Base-by-base conservation (phyloP, 2,797 vertebrate species). In the Clarias laeviceps region DNA sequence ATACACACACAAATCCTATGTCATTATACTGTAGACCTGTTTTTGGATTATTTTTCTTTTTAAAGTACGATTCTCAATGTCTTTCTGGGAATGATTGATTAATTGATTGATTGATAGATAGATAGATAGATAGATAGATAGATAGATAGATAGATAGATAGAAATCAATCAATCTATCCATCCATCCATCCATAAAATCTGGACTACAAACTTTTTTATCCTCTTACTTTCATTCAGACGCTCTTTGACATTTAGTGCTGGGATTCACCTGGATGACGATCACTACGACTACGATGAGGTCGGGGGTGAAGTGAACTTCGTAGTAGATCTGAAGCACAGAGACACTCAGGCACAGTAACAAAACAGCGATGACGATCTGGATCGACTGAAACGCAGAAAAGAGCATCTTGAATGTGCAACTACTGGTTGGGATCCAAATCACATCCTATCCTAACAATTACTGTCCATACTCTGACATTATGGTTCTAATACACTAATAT, bases 301-400 rank as follows among this genome's bases (percentile, higher is more conserved):
- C 95, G 18, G 91, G 92, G 0, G 91, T 93, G 56, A 96, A 96
- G 90, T 96, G 95, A 80, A 96, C 91, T 87, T 96, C 94, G 0
- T 95, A 91, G 0, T 94, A 92, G 82, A 96, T 90, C 88, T 95
- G 94, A n/a, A 96, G 94, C 80, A 95, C 91, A 0, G 95, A 95
- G 7, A 91, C 86, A 24, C 95, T 96, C 86, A 96, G 93, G 85
- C 95, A 96, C 20, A 96, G 93, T 73, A 93, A 94, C 86, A 96
- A 85, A 56, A 91, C 90, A 2, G 90, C 95, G 3, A 95, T 95
- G 18, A 96, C 91, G 24, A 96, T 93, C 91, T 96, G 95, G 89
- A 96, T 93, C 0, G 94, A 94, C 95, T 96, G 88, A 74, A 76
- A 85, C 12, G 32, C 62, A 66, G 59, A n/a, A 54, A n/a, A 29